Conservation (phyloP, 2,797 vertebrate species). For the Eleutherodactylus coqui region DNA sequence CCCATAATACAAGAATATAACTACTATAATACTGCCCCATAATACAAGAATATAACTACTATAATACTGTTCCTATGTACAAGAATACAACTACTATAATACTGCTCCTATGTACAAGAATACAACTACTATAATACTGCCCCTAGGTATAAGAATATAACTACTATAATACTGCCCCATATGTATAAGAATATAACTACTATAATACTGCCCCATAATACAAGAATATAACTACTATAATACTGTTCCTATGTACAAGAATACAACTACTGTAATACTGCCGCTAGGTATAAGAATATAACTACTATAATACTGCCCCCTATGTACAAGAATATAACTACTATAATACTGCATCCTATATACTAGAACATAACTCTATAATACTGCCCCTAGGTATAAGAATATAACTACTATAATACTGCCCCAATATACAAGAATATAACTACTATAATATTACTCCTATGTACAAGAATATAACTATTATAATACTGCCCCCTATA, state of each 20-base stretch:
- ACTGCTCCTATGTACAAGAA: not conserved
- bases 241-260: not conserved
- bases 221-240: slow-evolving; percentile 16
- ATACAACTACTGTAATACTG: slow-evolving; percentile 2
- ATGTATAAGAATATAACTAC: slow-evolving; percentile 9
- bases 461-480: slow-evolving; percentile 9
- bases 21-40: not conserved
- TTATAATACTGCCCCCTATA: not conserved
- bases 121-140: not conserved
- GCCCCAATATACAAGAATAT: slow-evolving; percentile 6
- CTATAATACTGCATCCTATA: slow-evolving; percentile 13
- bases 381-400: not conserved
- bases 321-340: slow-evolving; percentile 10
- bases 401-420: slow-evolving; percentile 20
- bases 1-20: slow-evolving; percentile 5
- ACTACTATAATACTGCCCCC: not conserved
- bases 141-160: slow-evolving; percentile 1
- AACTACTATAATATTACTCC: slow-evolving; percentile 4
- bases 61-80: not conserved
- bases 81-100: slow-evolving; percentile 9
- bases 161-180: slow-evolving; percentile 6
- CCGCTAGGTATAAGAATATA: no score
- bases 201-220: not conserved
- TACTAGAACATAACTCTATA: not conserved
- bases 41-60: not conserved